phyloP scores from a whole-genome alignment of 2,113 vertebrate species.

The Nibea albiflora region DNA sequence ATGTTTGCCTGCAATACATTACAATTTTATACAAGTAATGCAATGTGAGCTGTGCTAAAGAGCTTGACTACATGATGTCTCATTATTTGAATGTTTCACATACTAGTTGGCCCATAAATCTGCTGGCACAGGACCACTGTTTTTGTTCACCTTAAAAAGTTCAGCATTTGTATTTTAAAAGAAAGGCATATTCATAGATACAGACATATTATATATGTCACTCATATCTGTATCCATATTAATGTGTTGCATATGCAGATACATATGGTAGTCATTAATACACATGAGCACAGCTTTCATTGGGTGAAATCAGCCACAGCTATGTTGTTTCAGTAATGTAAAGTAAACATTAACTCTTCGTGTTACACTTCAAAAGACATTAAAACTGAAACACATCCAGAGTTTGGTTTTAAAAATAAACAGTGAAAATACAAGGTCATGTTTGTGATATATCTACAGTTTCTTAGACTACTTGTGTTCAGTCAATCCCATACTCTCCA shows the following conservation, averaged over 20 bases:
- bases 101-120: slow-evolving; percentile 20
- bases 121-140: slow-evolving; percentile 56
- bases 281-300: slow-evolving; percentile 48
- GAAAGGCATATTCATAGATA: slow-evolving; percentile 36
- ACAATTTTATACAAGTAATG: slow-evolving; percentile 48
- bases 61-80: slow-evolving; percentile 21
- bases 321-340: slow-evolving; percentile 16
- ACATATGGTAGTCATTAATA: slow-evolving; percentile 41
- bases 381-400: slow-evolving; percentile 23
- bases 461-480: slow-evolving; percentile 21
- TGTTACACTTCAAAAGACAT: slow-evolving; percentile 28
- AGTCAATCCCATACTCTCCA: background rate
- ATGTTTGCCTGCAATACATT: slow-evolving; percentile 60
- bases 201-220: slow-evolving; percentile 15
- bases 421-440: slow-evolving; percentile 16
- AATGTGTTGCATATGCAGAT: slow-evolving; percentile 37
- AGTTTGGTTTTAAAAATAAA: slow-evolving; percentile 37
- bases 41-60: slow-evolving; percentile 49
- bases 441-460: slow-evolving; percentile 37
- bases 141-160: slow-evolving; percentile 43
- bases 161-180: slow-evolving; percentile 27
- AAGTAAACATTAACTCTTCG: slow-evolving; percentile 20
- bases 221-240: slow-evolving; percentile 10
- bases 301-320: slow-evolving; percentile 22
- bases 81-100: slow-evolving; percentile 14